phyloP scores from a whole-genome alignment of 2,797 vertebrate genomes.

The Podarcis lilfordi region DNA sequence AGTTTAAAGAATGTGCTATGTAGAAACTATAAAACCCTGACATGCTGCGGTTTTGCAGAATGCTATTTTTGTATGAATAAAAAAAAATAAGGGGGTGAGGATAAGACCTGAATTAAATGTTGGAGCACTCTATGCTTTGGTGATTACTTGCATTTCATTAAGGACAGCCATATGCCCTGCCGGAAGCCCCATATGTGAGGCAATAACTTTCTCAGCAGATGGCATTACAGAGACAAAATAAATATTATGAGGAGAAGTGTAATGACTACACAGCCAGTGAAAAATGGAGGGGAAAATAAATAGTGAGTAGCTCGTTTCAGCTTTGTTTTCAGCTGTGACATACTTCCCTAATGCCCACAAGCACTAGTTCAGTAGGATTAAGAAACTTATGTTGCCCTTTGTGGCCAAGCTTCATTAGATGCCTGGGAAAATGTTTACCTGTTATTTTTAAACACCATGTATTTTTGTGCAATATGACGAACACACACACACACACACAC shows the following conservation, averaged over 20 bases:
- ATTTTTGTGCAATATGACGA: background rate
- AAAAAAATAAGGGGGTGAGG: background rate
- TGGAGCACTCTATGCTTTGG: conserved; percentile 25
- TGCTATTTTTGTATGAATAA: conserved; percentile 26
- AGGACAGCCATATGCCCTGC: conserved; percentile 46
- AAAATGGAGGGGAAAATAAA: conserved; percentile 27
- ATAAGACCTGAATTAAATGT: conserved; percentile 8
- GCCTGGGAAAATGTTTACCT: background rate
- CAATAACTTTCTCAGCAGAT: conserved; percentile 37
- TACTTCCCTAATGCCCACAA: background rate
- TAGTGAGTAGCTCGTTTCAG: background rate
- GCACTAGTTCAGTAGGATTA: background rate
- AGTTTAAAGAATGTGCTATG: background rate
- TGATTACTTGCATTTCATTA: conserved; percentile 48
- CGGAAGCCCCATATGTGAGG: conserved; percentile 30
- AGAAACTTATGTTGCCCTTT: background rate
- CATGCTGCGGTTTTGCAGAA: background rate
- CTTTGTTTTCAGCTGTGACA: background rate
- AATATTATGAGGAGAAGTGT: conserved; percentile 32
- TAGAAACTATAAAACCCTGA: conserved; percentile 31
- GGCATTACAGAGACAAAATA: conserved; percentile 49
- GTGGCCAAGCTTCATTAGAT: background rate
- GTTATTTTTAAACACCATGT: background rate
- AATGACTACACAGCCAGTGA: conserved; percentile 11
- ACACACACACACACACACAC: background rate